Percentiles rank a stretch among this genome's conserved stretches.
Conservation (phyloP, 2,888 invertebrate genomes). For the Eristalis intricaria region DNA sequence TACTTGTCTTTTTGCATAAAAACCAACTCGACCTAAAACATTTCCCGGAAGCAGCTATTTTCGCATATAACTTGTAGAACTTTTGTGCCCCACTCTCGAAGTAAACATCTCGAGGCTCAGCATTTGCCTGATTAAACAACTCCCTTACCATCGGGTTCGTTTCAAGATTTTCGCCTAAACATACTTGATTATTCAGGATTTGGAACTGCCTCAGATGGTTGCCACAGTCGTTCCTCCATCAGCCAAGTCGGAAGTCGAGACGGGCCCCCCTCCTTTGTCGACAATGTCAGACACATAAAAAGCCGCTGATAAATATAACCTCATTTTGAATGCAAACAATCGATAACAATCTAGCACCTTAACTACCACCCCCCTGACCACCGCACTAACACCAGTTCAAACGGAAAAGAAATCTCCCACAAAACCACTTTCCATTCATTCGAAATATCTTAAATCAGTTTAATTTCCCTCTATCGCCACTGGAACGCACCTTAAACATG, state of each 20-base stretch:
- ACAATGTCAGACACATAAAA: not conserved
- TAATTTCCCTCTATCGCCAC: slow-evolving; percentile 42
- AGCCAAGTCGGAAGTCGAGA: not conserved
- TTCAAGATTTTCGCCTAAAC: no score
- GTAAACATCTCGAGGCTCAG: no score
- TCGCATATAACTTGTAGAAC: no score
- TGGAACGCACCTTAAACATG: slow-evolving; percentile 58
- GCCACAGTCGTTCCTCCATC: no score
- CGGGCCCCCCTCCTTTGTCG: not conserved
- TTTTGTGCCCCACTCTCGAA: no score
- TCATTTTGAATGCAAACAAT: slow-evolving; percentile 27
- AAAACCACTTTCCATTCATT: slow-evolving; percentile 51
- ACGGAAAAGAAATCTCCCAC: not conserved
- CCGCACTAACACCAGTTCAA: not conserved
- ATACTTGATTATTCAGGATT: no score
- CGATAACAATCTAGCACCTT: slow-evolving; percentile 16
- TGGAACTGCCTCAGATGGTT: no score
- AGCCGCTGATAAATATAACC: slow-evolving; percentile 21
- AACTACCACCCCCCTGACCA: not conserved
- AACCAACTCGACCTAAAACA: no score
- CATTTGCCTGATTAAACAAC: no score
- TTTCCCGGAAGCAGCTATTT: no score
- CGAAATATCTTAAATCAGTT: slow-evolving; percentile 51
- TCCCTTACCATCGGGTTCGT: no score
- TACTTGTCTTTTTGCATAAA: no score